Percentiles rank a stretch among this genome's conserved stretches.
Evolutionary conservation across 2,113 vertebrate species (phyloP).

Genomic region (Aphelocoma coerulescens): DNA sequence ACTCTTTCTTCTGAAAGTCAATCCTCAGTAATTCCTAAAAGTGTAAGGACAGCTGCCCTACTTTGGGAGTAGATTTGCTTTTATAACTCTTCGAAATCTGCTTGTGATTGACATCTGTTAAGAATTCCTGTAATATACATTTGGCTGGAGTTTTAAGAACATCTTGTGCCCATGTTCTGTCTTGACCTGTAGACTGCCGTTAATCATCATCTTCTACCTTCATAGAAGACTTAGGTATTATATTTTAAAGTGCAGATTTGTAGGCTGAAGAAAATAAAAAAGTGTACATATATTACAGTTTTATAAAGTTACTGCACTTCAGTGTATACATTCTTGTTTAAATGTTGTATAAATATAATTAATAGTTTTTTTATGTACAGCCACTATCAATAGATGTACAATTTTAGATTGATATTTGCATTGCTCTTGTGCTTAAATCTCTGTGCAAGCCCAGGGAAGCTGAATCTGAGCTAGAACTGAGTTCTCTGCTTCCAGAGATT

Average conservation of each 20-base stretch:
- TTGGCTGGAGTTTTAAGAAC: not conserved
- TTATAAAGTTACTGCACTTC: not conserved
- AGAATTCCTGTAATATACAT: not conserved
- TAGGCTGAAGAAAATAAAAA: not conserved
- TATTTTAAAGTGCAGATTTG: not conserved
- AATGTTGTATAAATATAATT: not conserved
- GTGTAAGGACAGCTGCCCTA: not conserved
- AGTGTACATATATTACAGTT: not conserved
- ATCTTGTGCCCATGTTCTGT: not conserved
- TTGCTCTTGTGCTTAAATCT: not conserved
- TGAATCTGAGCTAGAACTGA: not conserved
- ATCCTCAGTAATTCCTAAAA: not conserved
- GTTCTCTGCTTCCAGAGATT: not conserved
- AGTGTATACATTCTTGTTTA: not conserved
- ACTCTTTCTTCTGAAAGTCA: not conserved
- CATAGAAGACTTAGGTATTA: not conserved
- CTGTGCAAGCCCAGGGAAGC: not conserved
- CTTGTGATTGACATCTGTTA: not conserved
- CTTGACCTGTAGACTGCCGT: not conserved
- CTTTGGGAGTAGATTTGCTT: not conserved
- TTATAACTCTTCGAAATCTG: not conserved
- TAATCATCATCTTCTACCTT: not conserved
- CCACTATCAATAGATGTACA: not conserved
- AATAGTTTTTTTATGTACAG: not conserved
- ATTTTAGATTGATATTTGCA: not conserved